These are phyloP conservation scores for Clivina fossor DNA, from an alignment of 2,888 invertebrate genomes.

Conservation along the genomic window DNA sequence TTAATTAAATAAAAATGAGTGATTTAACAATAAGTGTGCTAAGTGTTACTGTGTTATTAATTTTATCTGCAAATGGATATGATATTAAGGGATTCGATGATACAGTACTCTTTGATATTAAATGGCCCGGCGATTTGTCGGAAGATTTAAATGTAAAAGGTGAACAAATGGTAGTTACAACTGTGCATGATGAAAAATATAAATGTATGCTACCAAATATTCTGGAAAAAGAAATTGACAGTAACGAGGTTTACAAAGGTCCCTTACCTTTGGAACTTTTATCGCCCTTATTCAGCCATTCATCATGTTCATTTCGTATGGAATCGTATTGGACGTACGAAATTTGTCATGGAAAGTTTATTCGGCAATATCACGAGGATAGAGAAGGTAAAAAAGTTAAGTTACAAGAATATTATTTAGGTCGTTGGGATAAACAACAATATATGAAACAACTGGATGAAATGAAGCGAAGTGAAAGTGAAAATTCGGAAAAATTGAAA, in stretches of 20 bases:
- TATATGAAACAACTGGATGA: constrained; percentile 60
- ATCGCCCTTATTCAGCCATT: constrained; percentile 72
- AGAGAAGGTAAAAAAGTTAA: constrained; percentile 82
- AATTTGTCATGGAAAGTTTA: constrained; percentile 88
- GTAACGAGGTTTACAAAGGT: constrained; percentile 66
- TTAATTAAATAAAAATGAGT: too few species aligned
- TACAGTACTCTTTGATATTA: constrained; percentile 75
- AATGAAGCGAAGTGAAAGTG: constrained; percentile 55
- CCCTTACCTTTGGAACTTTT: constrained; percentile 78
- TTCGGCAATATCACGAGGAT: constrained; percentile 95
- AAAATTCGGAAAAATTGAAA: constrained; percentile 57
- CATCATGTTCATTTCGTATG: constrained; percentile 81
- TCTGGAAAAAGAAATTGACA: constrained; percentile 57
- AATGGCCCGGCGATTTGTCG: constrained; percentile 66
- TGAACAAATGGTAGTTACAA: constrained; percentile 69
- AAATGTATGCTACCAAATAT: constrained; percentile 77
- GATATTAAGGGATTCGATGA: constrained; percentile 82
- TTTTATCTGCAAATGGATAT: constrained; percentile 51
- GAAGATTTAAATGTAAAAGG: constrained; percentile 49
- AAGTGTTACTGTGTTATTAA: too few species aligned
- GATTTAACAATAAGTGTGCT: too few species aligned
- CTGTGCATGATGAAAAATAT: constrained; percentile 80
- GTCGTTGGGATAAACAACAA: constrained; percentile 71
- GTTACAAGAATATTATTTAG: constrained; percentile 83
- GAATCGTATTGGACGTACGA: constrained; percentile 97